Evolutionary conservation across 2,888 invertebrate species (phyloP), one percentile per base, ranked within the genome.

Genomic region (Megamerina dolium): DNA sequence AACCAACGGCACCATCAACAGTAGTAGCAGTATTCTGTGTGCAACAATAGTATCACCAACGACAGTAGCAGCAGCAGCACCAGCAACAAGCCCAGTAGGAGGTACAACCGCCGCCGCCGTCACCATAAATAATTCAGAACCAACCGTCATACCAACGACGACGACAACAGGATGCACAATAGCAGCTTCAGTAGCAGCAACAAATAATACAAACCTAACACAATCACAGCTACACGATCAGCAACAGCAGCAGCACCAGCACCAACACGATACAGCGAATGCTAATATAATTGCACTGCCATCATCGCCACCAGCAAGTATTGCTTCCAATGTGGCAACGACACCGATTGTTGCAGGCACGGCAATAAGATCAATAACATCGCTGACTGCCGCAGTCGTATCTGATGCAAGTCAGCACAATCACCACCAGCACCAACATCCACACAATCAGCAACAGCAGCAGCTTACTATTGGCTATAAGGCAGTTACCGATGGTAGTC

Each of bases 21-120:
- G n/a, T n/a, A n/a, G n/a, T n/a, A n/a, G n/a, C n/a, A n/a, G n/a
- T n/a, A n/a, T n/a, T n/a, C n/a, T n/a, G n/a, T n/a, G n/a, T n/a
- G n/a, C n/a, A n/a, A n/a, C n/a, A n/a, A n/a, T 59, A 62, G 5
- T 31, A 35, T 18, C 27, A 20, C n/a, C 34, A 39, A 33, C 26
- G 29, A 23, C 41, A 41, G 19, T 29, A 26, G 20, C n/a, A n/a
- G n/a, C n/a, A n/a, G n/a, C n/a, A n/a, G n/a, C n/a, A n/a, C n/a
- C n/a, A n/a, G 48, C 48, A 42, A 44, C 51, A 46, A 45, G 48
- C 38, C 43, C 48, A 46, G 45, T 48, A 41, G 41, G 34, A 35
- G 26, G 36, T 73, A 75, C 75, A 72, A 76, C 79, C 73, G 60
- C 68, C 68, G 68, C 74, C 50, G 64, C 74, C 51, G 60, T 74